Evolutionary conservation across 92 coral and sea anemone species (phyloP), one percentile per base, ranked within the genome.

Genomic region (Siderastrea siderea): DNA sequence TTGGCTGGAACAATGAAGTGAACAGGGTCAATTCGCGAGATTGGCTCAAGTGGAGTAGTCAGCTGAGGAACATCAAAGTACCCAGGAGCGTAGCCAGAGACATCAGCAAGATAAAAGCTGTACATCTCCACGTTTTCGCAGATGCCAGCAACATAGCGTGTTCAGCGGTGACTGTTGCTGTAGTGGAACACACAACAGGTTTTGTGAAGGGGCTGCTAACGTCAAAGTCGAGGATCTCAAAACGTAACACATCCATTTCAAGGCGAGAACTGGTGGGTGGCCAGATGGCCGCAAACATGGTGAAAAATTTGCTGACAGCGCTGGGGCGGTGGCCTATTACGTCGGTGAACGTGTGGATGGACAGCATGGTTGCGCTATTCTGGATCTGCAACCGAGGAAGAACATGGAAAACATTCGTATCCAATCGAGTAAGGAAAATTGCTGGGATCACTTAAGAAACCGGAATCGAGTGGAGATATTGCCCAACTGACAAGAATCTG

Each of bases 61-160:
- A 89, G 83, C 79, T 85, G 68, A 52, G 79, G 47, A 93, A 86
- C 71, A 86, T 93, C 47, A 63, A 59, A 12, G 78, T 93, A 6
- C 92, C 95, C 7, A 84, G 95, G 78, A 76, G 85, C 47, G 59
- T 87, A n/a, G 64, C 73, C 14, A 72, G 85, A 68, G 73, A 50
- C 5, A 9, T 58, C 47, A 61, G 47, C 16, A 72, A 87, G 74
- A 61, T 85, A 58, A 79, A 83, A 63, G 86, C 78, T 4, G 86
- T 92, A 54, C 93, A 89, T 9, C 77, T 88, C 26, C 95, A 92
- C 62, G 69, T 82, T 57, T 91, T 88, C 81, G 95, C 93, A 55
- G 94, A 87, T 63, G 92, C 92, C 54, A 91, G 94, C 81, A 90
- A 89, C 17, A 47, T 84, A 38, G 95, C 92, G 47, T 92, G 92